Evolutionary conservation across 2,113 vertebrate species (phyloP), one percentile per base, ranked within the genome.

Genomic region (Cygnus atratus): DNA sequence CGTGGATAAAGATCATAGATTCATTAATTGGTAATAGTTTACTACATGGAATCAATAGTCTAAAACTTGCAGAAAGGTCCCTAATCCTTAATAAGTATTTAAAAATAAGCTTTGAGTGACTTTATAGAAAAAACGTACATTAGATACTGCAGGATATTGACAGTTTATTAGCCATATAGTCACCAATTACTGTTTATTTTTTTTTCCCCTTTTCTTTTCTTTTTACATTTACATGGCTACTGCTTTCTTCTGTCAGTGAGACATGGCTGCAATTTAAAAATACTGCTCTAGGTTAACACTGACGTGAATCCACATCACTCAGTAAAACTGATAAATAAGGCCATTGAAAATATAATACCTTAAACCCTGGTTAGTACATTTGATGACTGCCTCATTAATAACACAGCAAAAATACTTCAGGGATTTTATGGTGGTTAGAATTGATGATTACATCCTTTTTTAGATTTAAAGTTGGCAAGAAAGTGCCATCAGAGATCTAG

Each of bases 401-500:
- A 94, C 2, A 31, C 20, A 71, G 28, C n/a, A 91, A 71, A 94
- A 84, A 61, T 0, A 5, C 35, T 73, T 46, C 41, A 57, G 80
- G 83, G 74, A 83, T 94, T 96, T 96, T 90, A 65, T 55, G 50
- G 62, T 9, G n/a, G 58, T 91, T 81, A 82, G 90, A 94, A 82
- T 39, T 39, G 75, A 55, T 50, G 26, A 82, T 75, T 55, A 77
- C 61, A 58, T 57, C 8, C 35, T 43, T 52, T 94, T 70, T 29
- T 29, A 93, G 95, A 84, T 92, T 74, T 94, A 86, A 86, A 79
- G 58, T 71, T 88, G 58, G 62, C 70, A 74, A 44, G 85, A 72
- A 89, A 92, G 62, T 61, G 78, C 70, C 79, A 90, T 44, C 66
- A 67, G 58, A 93, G 93, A 87, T 89, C 73, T 33, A 44, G 46